Conservation (phyloP, 2,113 vertebrate genomes). For the Lepisosteus osseus region DNA sequence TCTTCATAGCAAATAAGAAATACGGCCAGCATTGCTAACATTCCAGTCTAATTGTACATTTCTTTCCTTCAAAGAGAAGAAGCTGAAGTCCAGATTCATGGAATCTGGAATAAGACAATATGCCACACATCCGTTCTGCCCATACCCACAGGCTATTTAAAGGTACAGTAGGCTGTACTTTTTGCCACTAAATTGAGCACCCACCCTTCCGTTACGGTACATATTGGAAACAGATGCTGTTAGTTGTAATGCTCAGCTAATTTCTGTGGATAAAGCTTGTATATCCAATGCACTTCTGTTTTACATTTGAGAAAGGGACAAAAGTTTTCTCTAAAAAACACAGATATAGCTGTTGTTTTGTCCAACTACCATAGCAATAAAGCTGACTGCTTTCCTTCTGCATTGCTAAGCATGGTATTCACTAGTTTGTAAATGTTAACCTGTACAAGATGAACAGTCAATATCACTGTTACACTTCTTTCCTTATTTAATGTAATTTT, state of each 20-base stretch:
- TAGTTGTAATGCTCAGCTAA: slow-evolving; percentile 71
- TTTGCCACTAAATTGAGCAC: slow-evolving; percentile 69
- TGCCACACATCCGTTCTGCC: slow-evolving; percentile 66
- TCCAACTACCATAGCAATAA: no score
- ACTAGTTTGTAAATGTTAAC: no score
- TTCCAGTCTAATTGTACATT: slow-evolving; percentile 76
- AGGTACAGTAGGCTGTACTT: slow-evolving; percentile 77
- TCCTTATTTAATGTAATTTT: no score
- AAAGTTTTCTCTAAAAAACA: no score
- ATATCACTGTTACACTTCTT: no score
- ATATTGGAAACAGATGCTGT: slow-evolving; percentile 80
- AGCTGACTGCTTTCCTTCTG: no score
- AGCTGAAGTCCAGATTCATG: slow-evolving; percentile 66
- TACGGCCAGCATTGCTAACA: slow-evolving; percentile 61
- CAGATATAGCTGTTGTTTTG: neutral
- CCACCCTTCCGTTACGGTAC: slow-evolving; percentile 74
- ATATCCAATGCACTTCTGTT: slow-evolving; percentile 68
- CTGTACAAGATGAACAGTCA: no score
- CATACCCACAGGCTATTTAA: slow-evolving; percentile 74
- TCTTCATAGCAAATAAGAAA: slow-evolving; percentile 31
- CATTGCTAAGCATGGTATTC: no score
- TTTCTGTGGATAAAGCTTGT: slow-evolving; percentile 73
- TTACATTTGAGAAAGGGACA: slow-evolving; percentile 63
- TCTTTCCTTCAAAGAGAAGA: slow-evolving; percentile 65
- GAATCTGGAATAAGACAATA: slow-evolving; percentile 66